Evolutionary conservation across 2,113 vertebrate genomes (phyloP).

Genomic region (Lynx canadensis): DNA sequence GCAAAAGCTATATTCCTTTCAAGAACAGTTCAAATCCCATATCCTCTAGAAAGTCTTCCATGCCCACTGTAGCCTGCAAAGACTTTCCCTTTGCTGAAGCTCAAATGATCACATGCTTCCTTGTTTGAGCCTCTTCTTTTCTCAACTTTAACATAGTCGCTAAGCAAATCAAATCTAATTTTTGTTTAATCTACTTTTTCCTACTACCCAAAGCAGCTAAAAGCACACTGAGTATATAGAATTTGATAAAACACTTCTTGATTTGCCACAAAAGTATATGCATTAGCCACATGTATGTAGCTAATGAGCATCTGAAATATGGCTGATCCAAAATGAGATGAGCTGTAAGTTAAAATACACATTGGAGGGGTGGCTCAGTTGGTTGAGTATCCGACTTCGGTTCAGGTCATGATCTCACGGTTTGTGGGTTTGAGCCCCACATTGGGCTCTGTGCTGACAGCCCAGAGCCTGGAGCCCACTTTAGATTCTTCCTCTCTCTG

Average conservation of each 20-base stretch:
- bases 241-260: conserved; percentile 16
- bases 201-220: background rate
- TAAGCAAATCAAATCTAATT: background rate
- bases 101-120: background rate
- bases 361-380: background rate
- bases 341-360: background rate
- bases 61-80: background rate
- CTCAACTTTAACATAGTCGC: background rate
- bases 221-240: background rate
- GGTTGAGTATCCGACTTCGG: too few relatives aligned
- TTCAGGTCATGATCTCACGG: too few relatives aligned
- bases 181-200: background rate
- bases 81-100: background rate
- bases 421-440: too few relatives aligned
- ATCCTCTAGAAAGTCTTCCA: background rate
- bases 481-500: too few relatives aligned
- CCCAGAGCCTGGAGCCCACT: too few relatives aligned
- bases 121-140: background rate
- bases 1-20: background rate
- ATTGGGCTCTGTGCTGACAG: too few relatives aligned
- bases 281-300: background rate
- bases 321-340: background rate
- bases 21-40: background rate
- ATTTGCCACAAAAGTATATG: background rate
- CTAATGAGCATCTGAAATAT: background rate